Conservation (phyloP, 1,140 invertebrate species). For the Apis dorsata region DNA sequence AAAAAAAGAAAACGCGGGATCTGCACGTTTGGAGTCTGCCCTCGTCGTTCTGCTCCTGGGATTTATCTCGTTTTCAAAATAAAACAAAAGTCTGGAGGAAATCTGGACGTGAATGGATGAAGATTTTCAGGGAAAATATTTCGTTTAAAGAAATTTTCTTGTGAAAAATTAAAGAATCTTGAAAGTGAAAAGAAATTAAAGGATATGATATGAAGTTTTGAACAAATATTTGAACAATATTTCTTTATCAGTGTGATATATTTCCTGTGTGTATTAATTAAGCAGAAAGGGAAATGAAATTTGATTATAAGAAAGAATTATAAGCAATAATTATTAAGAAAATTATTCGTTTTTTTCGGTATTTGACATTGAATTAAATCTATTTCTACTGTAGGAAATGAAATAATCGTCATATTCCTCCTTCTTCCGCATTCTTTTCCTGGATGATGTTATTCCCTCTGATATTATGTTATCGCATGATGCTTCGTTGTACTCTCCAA, state of each 20-base stretch:
- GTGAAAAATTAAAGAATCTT: too few relatives aligned
- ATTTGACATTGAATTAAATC: too few relatives aligned
- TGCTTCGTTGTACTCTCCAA: not conserved
- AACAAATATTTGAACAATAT: too few relatives aligned
- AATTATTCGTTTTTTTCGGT: not conserved
- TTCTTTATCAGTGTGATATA: not conserved
- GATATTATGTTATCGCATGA: not conserved
- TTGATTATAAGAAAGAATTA: not conserved
- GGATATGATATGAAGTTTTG: too few relatives aligned
- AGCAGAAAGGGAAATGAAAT: not conserved
- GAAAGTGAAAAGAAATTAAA: too few relatives aligned
- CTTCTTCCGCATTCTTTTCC: not conserved
- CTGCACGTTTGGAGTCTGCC: not conserved
- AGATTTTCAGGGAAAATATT: not conserved
- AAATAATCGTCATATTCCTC: not conserved
- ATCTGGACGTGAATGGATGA: not conserved
- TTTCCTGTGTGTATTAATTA: too few relatives aligned
- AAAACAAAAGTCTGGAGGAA: not conserved
- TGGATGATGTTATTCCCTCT: not conserved
- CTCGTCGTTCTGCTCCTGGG: constrained; percentile 2
- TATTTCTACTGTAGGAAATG: too few relatives aligned
- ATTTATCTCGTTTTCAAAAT: not conserved
- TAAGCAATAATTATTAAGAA: too few relatives aligned
- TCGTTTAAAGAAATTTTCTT: not conserved
- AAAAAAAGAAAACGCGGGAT: constrained; percentile 2